Percentiles rank a stretch among this genome's conserved stretches.
phyloP scores from a whole-genome alignment of 2,113 vertebrate genomes.

The Urocynchramus pylzowi region DNA sequence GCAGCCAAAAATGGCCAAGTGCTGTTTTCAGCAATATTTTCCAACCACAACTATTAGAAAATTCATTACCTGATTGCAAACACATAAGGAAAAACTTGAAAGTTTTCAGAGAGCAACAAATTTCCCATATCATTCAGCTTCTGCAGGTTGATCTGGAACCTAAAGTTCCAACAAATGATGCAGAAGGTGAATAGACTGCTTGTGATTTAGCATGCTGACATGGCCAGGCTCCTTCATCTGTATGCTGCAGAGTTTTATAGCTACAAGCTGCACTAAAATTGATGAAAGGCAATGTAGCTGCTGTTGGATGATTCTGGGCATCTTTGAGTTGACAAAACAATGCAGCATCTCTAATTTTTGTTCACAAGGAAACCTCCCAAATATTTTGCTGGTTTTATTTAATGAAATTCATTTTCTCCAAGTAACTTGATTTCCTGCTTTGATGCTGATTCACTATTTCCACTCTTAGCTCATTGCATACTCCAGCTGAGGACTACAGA shows the following conservation, averaged over 20 bases:
- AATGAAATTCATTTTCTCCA: not conserved
- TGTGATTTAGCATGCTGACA: slow-evolving; percentile 29
- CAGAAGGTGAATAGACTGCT: slow-evolving; percentile 24
- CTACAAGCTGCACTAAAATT: slow-evolving; percentile 45
- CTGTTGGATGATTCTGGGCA: not conserved
- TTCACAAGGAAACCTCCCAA: not conserved
- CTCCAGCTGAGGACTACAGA: not conserved
- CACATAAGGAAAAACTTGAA: not conserved
- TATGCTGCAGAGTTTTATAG: slow-evolving; percentile 42
- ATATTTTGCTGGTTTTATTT: not conserved
- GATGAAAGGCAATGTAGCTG: slow-evolving; percentile 10
- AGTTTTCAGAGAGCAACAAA: not conserved
- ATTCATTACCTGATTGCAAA: not conserved
- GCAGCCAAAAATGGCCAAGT: not conserved
- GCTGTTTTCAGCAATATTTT: not conserved
- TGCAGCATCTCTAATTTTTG: not conserved
- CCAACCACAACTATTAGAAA: not conserved
- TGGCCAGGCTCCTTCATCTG: slow-evolving; percentile 60
- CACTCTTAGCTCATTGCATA: not conserved
- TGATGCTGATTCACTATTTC: not conserved
- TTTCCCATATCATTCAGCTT: slow-evolving; percentile 21
- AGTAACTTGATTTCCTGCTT: not conserved
- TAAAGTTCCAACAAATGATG: slow-evolving; percentile 3
- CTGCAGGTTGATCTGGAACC: slow-evolving; percentile 53
- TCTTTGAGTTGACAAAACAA: not conserved